phyloP scores from a whole-genome alignment of 2,113 vertebrate genomes.

The Corydoras maculifer region DNA sequence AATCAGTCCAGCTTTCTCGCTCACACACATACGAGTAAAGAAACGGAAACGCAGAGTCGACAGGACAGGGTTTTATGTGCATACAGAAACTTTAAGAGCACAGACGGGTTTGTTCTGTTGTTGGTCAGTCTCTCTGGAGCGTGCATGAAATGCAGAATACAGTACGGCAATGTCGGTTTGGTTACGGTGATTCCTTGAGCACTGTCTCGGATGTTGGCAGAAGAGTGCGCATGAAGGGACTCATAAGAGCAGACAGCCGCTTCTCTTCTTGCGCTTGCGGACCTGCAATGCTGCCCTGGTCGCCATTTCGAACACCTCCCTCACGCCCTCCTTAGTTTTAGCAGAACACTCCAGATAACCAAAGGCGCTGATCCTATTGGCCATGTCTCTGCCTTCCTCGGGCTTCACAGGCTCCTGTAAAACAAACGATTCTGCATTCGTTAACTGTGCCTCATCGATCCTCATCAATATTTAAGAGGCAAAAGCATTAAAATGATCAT shows the following conservation, averaged over 20 bases:
- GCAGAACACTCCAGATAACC: constrained; percentile 97
- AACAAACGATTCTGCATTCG: neutral
- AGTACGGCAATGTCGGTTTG: constrained; percentile 55
- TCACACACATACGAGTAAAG: constrained; percentile 48
- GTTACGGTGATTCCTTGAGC: constrained; percentile 48
- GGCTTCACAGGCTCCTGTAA: constrained; percentile 85
- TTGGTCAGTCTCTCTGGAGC: constrained; percentile 57
- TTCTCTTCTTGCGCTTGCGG: constrained; percentile 84
- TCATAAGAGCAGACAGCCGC: constrained; percentile 83
- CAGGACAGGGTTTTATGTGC: constrained; percentile 32
- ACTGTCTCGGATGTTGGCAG: constrained; percentile 26
- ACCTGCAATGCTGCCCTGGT: constrained; percentile 91
- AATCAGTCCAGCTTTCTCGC: constrained; percentile 39
- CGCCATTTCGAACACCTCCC: constrained; percentile 98
- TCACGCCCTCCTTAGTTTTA: constrained; percentile 95
- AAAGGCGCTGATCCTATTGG: constrained; percentile 91
- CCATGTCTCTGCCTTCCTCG: constrained; percentile 95
- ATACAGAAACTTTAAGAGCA: constrained; percentile 43
- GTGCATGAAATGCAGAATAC: constrained; percentile 44
- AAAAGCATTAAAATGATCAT: too few species aligned
- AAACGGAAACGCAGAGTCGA: constrained; percentile 29
- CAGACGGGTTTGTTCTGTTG: constrained; percentile 44
- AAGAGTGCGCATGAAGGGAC: constrained; percentile 29
- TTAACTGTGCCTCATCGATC: neutral
- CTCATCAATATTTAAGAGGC: too few species aligned